Percentiles rank a stretch among this genome's conserved stretches.
Conservation (phyloP, 2,888 invertebrate species). For the Trilocha varians region DNA sequence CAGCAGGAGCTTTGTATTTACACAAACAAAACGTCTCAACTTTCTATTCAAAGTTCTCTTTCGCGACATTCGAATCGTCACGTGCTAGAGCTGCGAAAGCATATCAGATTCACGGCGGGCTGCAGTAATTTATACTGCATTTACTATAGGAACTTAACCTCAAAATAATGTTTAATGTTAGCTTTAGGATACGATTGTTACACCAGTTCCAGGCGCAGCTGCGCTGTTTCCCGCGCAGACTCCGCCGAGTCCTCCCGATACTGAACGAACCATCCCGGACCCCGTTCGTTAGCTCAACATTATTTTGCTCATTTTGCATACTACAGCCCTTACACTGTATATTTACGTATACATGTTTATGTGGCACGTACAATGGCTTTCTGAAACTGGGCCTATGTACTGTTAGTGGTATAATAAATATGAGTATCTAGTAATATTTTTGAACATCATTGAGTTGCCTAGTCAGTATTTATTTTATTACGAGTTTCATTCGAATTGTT, state of each 20-base stretch:
- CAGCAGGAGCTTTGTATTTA: conserved; percentile 70
- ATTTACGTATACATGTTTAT: neutral
- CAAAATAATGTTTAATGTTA: conserved; percentile 68
- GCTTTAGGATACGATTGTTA: conserved; percentile 58
- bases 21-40: conserved; percentile 70
- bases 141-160: conserved; percentile 57
- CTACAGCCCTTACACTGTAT: conserved; percentile 8
- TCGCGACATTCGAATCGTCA: conserved; percentile 66
- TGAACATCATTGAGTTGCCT: no score
- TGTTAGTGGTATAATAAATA: no score
- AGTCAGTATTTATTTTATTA: no score
- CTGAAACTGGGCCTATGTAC: neutral
- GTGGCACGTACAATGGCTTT: neutral
- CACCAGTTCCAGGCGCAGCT: conserved; percentile 42
- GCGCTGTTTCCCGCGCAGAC: conserved; percentile 35
- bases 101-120: conserved; percentile 31
- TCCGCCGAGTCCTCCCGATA: conserved; percentile 43
- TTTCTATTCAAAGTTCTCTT: conserved; percentile 61
- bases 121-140: conserved; percentile 38
- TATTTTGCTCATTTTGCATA: conserved; percentile 22
- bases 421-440: no score
- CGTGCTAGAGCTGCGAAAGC: conserved; percentile 30
- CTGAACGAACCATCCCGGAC: conserved; percentile 26
- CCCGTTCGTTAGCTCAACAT: conserved; percentile 21
- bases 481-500: no score